Conservation (phyloP, 64 coral and sea anemone genomes). For the Stylophora pistillata region DNA sequence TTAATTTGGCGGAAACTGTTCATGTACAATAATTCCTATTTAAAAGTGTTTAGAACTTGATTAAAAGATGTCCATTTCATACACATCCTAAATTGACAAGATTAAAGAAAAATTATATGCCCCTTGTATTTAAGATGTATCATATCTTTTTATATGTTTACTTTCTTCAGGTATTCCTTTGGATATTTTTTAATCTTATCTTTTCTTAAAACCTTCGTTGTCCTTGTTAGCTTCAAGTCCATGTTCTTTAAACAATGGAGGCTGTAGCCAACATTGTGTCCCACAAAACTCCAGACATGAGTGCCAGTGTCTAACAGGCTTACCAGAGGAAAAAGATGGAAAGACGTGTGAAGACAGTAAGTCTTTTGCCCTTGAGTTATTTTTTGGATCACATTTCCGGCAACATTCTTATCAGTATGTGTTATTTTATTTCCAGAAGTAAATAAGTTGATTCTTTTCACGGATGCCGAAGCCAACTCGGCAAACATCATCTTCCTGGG, state of each 20-base stretch:
- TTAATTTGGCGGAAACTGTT: too few relatives aligned
- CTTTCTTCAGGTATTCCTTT: too few relatives aligned
- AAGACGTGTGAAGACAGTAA: slow-evolving; percentile 31
- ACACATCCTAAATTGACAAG: too few relatives aligned
- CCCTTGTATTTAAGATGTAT: too few relatives aligned
- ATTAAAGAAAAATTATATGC: too few relatives aligned
- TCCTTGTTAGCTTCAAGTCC: slow-evolving; percentile 11
- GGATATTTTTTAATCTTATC: too few relatives aligned
- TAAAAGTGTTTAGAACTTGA: too few relatives aligned
- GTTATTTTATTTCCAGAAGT: not conserved
- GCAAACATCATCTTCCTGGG: slow-evolving; percentile 29
- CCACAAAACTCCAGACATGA: not conserved
- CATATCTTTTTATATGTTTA: too few relatives aligned
- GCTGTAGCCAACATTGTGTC: slow-evolving; percentile 21
- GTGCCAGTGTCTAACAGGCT: not conserved
- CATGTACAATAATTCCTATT: too few relatives aligned
- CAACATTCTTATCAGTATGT: not conserved
- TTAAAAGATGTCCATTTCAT: too few relatives aligned
- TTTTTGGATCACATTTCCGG: too few relatives aligned
- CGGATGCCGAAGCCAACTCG: slow-evolving; percentile 33
- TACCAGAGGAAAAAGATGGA: not conserved
- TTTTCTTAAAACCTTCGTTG: not conserved
- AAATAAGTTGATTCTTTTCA: slow-evolving; percentile 43
- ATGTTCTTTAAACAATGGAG: slow-evolving; percentile 35
- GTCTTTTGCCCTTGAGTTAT: not conserved